Conservation (phyloP, 1,140 invertebrate genomes). For the Halictus rubicundus region DNA sequence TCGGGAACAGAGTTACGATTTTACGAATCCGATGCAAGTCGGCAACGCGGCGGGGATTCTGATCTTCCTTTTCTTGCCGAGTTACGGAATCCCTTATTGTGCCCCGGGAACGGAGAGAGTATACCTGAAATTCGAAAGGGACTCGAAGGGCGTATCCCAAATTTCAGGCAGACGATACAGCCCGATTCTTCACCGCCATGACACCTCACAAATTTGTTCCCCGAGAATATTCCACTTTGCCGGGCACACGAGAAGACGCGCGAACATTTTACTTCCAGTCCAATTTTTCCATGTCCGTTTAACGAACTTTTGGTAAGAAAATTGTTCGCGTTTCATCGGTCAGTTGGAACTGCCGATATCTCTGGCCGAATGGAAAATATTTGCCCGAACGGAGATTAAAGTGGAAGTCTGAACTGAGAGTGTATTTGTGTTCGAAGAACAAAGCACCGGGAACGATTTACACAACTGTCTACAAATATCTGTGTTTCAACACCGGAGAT, state of each 20-base stretch:
- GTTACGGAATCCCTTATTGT: not conserved
- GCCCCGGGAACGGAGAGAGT: not conserved
- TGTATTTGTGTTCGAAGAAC: not conserved
- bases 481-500: not conserved
- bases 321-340: not conserved
- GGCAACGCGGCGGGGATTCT: not conserved
- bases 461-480: not conserved
- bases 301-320: too few relatives aligned
- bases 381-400: not conserved
- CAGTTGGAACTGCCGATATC: not conserved
- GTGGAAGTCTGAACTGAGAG: not conserved
- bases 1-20: not conserved
- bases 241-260: too few relatives aligned
- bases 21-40: not conserved
- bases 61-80: not conserved
- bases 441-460: not conserved
- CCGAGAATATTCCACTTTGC: not conserved
- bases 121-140: constrained; percentile 29
- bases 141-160: constrained; percentile 27
- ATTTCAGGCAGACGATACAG: constrained; percentile 13
- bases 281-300: too few relatives aligned
- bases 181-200: not conserved
- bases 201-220: not conserved
- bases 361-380: not conserved
- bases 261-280: too few relatives aligned